Evolutionary conservation across 2,888 invertebrate species (phyloP), one percentile per base, ranked within the genome.

Genomic region (Euclidia mi): DNA sequence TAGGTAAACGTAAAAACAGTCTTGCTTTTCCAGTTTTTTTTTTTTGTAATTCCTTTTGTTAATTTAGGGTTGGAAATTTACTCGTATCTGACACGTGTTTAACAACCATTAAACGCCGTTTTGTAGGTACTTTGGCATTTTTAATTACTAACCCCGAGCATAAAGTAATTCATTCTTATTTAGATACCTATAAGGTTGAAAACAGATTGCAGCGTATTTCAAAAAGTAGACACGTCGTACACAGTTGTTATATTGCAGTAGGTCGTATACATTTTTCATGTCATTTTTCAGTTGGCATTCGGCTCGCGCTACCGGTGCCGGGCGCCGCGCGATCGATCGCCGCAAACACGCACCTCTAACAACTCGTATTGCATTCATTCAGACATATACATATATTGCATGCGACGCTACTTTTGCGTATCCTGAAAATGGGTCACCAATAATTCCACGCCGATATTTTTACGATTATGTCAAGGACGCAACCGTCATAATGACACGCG

Each of bases 271-370:
- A 81, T 83, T 83, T 85, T 84, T 80, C 82, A 85, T 86, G 86
- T 79, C 79, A 84, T 87, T 88, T 87, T 85, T 83, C 72, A 83
- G 82, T 57, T 63, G 70, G 74, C 68, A 61, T 78, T 71, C 31
- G 63, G 62, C 46, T 78, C 77, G 88, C 84, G 84, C 91, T 84
- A 82, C 65, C 87, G 79, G 92, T 91, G 72, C 93, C 92, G 84
- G 90, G 87, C 88, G 85, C 93, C 75, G 75, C 3, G 3, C 76
- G 81, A 90, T 93, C 91, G 88, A 92, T 92, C 79, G 79, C 78
- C 83, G 85, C 86, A 85, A 79, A 71, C 81, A 79, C 78, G 78
- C 75, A 68, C 69, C 69, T 68, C 60, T 64, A 46, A 60, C 65
- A 51, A 72, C 60, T 72, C 68, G 70, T 51, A 78, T 81, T 81